A percentile compares a stretch with the other conserved stretches of the same genome.
phyloP scores from a whole-genome alignment of 2,797 vertebrate genomes.

The Tokudaia tokunoshimensis region DNA sequence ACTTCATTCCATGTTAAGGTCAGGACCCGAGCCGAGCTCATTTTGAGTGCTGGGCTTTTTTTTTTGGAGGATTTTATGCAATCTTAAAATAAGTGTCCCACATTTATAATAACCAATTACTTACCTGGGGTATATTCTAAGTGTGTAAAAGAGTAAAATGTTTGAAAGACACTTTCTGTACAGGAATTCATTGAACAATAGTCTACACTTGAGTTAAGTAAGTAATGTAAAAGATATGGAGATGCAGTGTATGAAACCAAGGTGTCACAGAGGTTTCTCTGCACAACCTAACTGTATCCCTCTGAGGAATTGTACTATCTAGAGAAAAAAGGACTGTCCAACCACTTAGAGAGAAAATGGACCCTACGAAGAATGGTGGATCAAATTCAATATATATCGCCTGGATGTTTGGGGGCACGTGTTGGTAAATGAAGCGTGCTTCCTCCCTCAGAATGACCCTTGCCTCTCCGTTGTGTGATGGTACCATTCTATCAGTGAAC shows the following conservation, averaged over 20 bases:
- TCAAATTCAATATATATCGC: rapidly evolving
- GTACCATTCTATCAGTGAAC: not conserved
- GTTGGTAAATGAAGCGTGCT: not conserved
- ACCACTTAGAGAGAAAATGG: not conserved
- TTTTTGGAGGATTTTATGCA: not conserved
- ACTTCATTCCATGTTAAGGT: not conserved
- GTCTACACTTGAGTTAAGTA: not conserved
- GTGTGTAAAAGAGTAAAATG: not conserved
- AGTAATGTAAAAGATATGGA: not conserved
- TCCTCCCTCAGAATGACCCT: too few relatives aligned
- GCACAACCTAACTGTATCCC: not conserved
- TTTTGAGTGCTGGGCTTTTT: not conserved
- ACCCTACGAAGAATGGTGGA: rapidly evolving
- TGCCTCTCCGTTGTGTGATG: not conserved
- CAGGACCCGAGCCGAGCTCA: not conserved
- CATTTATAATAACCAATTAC: not conserved
- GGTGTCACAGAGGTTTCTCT: not conserved
- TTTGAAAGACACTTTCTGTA: not conserved
- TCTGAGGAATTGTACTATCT: not conserved
- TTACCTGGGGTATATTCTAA: not conserved
- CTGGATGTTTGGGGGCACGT: rapidly evolving
- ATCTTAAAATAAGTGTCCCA: not conserved
- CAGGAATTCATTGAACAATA: not conserved
- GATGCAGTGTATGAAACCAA: not conserved
- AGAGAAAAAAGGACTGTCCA: not conserved